These are phyloP conservation scores for Onchidella celtica DNA, from an alignment of 2,888 invertebrate species.

Conservation along the genomic window DNA sequence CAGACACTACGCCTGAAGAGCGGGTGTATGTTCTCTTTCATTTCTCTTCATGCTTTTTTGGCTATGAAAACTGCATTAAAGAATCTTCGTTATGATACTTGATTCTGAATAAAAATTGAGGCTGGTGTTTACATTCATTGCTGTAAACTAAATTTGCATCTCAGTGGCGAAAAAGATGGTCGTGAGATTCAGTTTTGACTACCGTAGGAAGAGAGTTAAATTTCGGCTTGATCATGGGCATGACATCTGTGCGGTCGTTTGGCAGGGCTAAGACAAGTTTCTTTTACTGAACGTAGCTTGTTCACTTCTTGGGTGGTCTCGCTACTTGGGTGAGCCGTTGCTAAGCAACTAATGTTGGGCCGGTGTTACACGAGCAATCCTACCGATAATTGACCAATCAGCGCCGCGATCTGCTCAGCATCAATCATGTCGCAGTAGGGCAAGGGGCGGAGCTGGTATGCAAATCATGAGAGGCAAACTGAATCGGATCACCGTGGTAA, in stretches of 20 bases:
- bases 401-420: constrained; percentile 67
- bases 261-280: background rate
- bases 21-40: background rate
- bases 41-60: background rate
- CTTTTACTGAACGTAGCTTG: constrained; percentile 7
- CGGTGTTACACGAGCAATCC: constrained; percentile 74
- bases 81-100: background rate
- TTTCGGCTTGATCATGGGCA: background rate
- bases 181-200: background rate
- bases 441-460: constrained; percentile 70
- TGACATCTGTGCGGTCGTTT: constrained; percentile 16
- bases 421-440: constrained; percentile 70
- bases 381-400: constrained; percentile 74
- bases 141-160: constrained; percentile 14
- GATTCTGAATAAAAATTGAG: background rate
- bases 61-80: too few species aligned
- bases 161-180: background rate
- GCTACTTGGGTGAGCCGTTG: constrained; percentile 79
- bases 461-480: constrained; percentile 68
- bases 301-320: constrained; percentile 78
- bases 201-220: background rate
- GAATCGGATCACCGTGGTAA: constrained; percentile 58
- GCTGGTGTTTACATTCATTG: background rate
- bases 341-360: constrained; percentile 79
- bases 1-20: background rate